Evolutionary conservation across 2,113 vertebrate genomes (phyloP), one percentile per base, ranked within the genome.

Genomic region (Hippoglossus stenolepis): DNA sequence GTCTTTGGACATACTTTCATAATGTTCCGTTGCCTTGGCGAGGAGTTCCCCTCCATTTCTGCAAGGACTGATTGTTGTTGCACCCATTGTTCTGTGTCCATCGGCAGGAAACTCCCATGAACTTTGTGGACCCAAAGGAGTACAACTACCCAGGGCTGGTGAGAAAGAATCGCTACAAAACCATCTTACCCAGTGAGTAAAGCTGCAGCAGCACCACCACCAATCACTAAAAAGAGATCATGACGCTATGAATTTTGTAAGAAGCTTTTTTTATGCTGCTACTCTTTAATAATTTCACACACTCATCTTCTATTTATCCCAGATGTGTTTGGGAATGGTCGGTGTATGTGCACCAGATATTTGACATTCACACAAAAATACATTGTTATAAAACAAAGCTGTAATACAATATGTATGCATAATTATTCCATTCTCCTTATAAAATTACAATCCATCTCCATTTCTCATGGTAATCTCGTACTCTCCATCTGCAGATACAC

Each of bases 141-240:
- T 99, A 98, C 59, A 96, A 95, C 93, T 97, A 98, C 89, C 97
- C 97, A 49, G 98, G 98, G 66, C 94, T 99, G 85, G 98, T 99
- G 86, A 94, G 97, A 91, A 99, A 99, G 93, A 99, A 99, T 90
- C 97, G 98, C 82, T 99, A 99, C 93, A 98, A 97, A 95, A 99
- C 98, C 80, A 99, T 99, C 89, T 95, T 99, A 84, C 98, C 98
- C 90, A 99, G 98, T 99, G 92, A 97, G 97, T 96, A 59, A 1
- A 56, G 66, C 56, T 38, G 56, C 0, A 65, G 31, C 45, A 69
- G 7, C 18, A 47, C 0, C 23, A 6, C 3, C 3, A 65, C 1
- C 24, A 28, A 38, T 38, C 45, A 76, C 8, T 23, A 26, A 56
- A 63, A 67, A 49, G 21, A 67, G 13, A 80, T 53, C 4, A 53